Evolutionary conservation across 37 sponge, comb jelly and placozoan genomes (phyloP).

Genomic region (Halichondria panicea): DNA sequence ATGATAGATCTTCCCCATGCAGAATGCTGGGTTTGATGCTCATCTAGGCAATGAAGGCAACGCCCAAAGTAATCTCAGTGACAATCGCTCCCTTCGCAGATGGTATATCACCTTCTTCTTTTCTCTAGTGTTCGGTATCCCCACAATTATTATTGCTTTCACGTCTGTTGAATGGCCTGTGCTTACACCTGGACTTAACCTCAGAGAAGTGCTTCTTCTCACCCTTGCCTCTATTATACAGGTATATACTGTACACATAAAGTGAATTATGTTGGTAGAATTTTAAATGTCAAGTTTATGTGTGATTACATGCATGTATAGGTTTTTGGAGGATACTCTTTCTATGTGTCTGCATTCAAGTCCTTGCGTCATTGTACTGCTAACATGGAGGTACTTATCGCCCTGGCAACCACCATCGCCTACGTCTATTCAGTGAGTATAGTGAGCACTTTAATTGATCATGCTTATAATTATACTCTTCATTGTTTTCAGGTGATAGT

Average conservation of each 20-base stretch:
- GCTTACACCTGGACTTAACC: conserved; percentile 44
- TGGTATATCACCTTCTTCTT: conserved; percentile 76
- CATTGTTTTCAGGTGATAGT: conserved; percentile 15
- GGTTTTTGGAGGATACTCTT: conserved; percentile 80
- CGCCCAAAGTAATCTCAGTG: not conserved
- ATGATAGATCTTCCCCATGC: too few species aligned
- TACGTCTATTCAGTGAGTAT: conserved; percentile 74
- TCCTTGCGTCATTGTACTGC: conserved; percentile 69
- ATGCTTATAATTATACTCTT: not conserved
- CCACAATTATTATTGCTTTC: conserved; percentile 61
- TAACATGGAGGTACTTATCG: conserved; percentile 93
- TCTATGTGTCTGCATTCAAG: conserved; percentile 80
- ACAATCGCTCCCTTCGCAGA: conserved; percentile 5
- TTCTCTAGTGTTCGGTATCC: conserved; percentile 76
- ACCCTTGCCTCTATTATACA: conserved; percentile 68
- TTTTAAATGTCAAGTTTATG: too few species aligned
- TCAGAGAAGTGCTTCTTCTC: conserved; percentile 57
- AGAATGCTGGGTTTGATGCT: conserved; percentile 50
- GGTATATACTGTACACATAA: conserved; percentile 19
- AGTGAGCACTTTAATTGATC: not conserved
- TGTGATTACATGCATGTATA: conserved; percentile 8
- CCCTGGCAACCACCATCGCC: conserved; percentile 83
- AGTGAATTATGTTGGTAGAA: not conserved
- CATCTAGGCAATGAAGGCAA: not conserved
- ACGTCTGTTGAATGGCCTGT: not conserved